phyloP scores from a whole-genome alignment of 2,888 invertebrate genomes.

The Euzetes globulus region DNA sequence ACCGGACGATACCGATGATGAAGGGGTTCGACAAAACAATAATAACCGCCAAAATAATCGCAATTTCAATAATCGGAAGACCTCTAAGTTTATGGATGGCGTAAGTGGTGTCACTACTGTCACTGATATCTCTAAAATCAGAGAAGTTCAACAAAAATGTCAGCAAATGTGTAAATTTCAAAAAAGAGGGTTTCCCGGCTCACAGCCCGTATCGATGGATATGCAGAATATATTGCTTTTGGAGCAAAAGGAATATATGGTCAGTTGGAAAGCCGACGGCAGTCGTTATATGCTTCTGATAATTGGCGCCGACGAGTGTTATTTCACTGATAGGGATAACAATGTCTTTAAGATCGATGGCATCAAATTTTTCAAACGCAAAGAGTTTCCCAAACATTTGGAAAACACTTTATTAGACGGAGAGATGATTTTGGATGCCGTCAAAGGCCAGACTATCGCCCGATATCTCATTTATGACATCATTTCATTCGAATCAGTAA shows the following conservation, averaged over 20 bases:
- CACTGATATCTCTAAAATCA: conserved; percentile 56
- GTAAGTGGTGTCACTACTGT: conserved; percentile 69
- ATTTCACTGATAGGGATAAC: conserved; percentile 91
- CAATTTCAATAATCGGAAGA: conserved; percentile 27
- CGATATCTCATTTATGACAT: conserved; percentile 93
- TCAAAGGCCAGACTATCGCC: conserved; percentile 63
- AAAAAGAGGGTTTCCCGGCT: conserved; percentile 79
- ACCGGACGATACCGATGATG: conserved; percentile 26
- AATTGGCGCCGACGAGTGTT: conserved; percentile 72
- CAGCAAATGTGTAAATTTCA: conserved; percentile 75
- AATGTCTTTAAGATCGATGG: conserved; percentile 73
- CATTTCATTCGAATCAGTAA: conserved; percentile 67
- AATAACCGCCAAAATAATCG: neutral
- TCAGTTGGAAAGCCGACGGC: conserved; percentile 99
- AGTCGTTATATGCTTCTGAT: conserved; percentile 96
- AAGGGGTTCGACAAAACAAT: neutral
- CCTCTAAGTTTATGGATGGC: conserved; percentile 68
- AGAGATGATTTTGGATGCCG: conserved; percentile 92
- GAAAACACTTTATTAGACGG: conserved; percentile 82
- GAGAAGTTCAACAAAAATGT: conserved; percentile 63
- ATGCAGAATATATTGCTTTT: conserved; percentile 66
- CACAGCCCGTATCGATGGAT: conserved; percentile 96
- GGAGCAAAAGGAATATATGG: conserved; percentile 73
- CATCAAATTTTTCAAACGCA: conserved; percentile 68
- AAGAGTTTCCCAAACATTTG: conserved; percentile 63